A percentile compares a stretch with the other conserved stretches of the same genome.
phyloP scores from a whole-genome alignment of 1,140 invertebrate species.

The Aethina tumida region DNA sequence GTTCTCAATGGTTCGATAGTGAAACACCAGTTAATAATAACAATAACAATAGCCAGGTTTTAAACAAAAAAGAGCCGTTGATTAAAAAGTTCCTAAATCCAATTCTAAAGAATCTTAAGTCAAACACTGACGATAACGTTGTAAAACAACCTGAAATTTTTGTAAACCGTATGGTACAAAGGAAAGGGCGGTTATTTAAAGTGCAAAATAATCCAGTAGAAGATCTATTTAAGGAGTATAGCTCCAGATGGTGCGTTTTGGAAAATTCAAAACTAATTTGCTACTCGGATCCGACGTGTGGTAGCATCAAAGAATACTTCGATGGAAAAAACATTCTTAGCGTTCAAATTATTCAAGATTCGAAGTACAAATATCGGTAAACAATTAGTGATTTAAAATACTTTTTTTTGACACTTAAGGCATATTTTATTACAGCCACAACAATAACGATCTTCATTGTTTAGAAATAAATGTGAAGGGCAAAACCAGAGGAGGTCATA shows the following conservation, averaged over 20 bases:
- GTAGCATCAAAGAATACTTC: constrained; percentile 45
- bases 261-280: constrained; percentile 30
- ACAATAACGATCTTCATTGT: constrained; percentile 47
- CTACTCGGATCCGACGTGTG: constrained; percentile 30
- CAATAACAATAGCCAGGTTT: too few relatives aligned
- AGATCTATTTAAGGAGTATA: constrained; percentile 36
- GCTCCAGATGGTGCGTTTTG: constrained; percentile 33
- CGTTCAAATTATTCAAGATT: constrained; percentile 50
- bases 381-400: constrained; percentile 21
- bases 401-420: constrained; percentile 28
- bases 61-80: too few relatives aligned
- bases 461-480: constrained; percentile 43
- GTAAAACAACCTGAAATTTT: constrained; percentile 25
- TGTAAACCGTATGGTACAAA: constrained; percentile 22
- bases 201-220: constrained; percentile 33
- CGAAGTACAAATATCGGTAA: constrained; percentile 44
- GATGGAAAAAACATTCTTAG: constrained; percentile 46
- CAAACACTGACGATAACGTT: constrained; percentile 14
- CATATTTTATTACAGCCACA: constrained; percentile 34
- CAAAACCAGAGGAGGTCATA: constrained; percentile 39
- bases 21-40: constrained; percentile 5
- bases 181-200: constrained; percentile 35
- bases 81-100: constrained; percentile 12
- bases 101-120: constrained; percentile 3
- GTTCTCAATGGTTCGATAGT: constrained; percentile 24